phyloP scores from a whole-genome alignment of 2,888 invertebrate genomes.

The Keiferia lycopersicella region DNA sequence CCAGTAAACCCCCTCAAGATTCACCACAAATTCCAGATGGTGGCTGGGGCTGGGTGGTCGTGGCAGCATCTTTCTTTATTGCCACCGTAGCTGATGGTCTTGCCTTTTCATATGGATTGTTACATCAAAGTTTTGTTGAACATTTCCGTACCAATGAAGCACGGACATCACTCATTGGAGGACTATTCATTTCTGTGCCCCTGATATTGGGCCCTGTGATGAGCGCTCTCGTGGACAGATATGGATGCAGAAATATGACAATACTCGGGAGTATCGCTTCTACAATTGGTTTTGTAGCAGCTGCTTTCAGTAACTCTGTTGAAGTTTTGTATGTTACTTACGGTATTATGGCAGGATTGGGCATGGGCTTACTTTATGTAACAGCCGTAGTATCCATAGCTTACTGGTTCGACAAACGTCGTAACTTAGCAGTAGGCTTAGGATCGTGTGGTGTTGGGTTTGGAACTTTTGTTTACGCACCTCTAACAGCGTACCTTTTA shows the following conservation, averaged over 20 bases:
- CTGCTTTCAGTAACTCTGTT: slow-evolving; percentile 86
- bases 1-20: slow-evolving; percentile 57
- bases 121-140: slow-evolving; percentile 89
- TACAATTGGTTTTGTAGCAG: slow-evolving; percentile 88
- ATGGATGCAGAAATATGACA: slow-evolving; percentile 90
- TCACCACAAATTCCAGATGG: slow-evolving; percentile 88
- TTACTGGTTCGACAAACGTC: slow-evolving; percentile 94
- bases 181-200: slow-evolving; percentile 94
- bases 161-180: slow-evolving; percentile 93
- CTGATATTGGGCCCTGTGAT: slow-evolving; percentile 91
- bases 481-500: slow-evolving; percentile 88
- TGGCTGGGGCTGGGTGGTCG: slow-evolving; percentile 97
- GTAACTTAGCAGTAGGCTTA: slow-evolving; percentile 92
- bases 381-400: slow-evolving; percentile 95
- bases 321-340: slow-evolving; percentile 91
- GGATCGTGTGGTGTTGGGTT: slow-evolving; percentile 95
- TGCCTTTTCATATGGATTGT: slow-evolving; percentile 94
- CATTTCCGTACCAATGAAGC: slow-evolving; percentile 90
- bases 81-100: slow-evolving; percentile 96
- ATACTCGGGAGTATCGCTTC: slow-evolving; percentile 87
- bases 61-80: slow-evolving; percentile 90
- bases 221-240: slow-evolving; percentile 91
- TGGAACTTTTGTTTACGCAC: slow-evolving; percentile 94
- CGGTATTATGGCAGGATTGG: slow-evolving; percentile 91
- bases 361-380: slow-evolving; percentile 91